Evolutionary conservation across 2,797 vertebrate species (phyloP), one percentile per base, ranked within the genome.

Genomic region (Malacoraja senta): DNA sequence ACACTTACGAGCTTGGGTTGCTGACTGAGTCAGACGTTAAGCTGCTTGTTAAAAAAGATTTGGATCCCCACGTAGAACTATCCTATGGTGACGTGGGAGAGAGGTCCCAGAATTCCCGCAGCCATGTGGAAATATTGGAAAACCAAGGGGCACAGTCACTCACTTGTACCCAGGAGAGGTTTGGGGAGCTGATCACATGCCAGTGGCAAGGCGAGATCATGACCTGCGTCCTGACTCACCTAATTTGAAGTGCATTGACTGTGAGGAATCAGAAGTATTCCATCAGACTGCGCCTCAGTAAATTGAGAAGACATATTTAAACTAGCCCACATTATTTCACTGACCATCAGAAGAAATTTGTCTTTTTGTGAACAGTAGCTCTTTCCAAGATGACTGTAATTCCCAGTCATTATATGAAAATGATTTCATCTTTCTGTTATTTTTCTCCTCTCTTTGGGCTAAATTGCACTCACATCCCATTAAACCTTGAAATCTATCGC

Each of bases 261-360:
- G 24, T 44, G 29, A 84, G 24, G 53, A 84, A 84, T 84, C 24
- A 61, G 61, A 61, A 4, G 10, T 61, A 15, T n/a, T 84, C 81
- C 10, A 61, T 29, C 81, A 61, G 53, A 53, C n/a, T 4, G 53
- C 38, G n/a, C 58, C 61, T 61, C 83, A 86, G n/a, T 4, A 29
- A 86, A 61, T 86, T 86, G 83, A 63, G n/a, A 86, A 86, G 26
- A 86, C 26, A 8, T 61, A 15, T 86, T 68, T 68, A 88, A 88
- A 65, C n/a, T 35, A 8, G 58, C 58, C 9, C 10, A 58, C 26
- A 17, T 86, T 29, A 35, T 68, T 65, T 88, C 61, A 68, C n/a
- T 35, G 84, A 29, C n/a, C 58, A 86, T 86, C 83, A 65, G 58
- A 86, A 86, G 61, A 86, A 29, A 86, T 65, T 32, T 32, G 58